phyloP scores from a whole-genome alignment of 2,888 invertebrate genomes.

The Nomada fabriciana region DNA sequence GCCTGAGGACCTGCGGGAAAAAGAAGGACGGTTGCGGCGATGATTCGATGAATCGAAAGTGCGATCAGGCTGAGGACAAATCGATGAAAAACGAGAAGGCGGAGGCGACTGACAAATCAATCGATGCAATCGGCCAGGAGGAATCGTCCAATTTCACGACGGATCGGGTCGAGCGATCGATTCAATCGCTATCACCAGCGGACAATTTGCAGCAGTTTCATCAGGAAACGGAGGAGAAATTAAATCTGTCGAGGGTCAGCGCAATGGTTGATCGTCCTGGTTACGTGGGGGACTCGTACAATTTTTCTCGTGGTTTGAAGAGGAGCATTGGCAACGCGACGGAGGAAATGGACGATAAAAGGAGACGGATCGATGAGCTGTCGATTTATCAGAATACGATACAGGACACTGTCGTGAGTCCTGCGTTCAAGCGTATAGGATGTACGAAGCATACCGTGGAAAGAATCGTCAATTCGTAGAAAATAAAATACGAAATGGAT shows the following conservation, averaged over 20 bases:
- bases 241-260: constrained; percentile 46
- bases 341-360: constrained; percentile 66
- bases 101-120: constrained; percentile 31
- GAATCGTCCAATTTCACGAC: constrained; percentile 36
- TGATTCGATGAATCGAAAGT: constrained; percentile 53
- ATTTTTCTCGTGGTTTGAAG: constrained; percentile 74
- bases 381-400: constrained; percentile 66
- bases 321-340: constrained; percentile 58
- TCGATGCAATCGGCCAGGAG: constrained; percentile 25
- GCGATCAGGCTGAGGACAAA: constrained; percentile 64
- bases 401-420: constrained; percentile 65
- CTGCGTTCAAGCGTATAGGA: constrained; percentile 72
- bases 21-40: constrained; percentile 75
- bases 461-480: constrained; percentile 82
- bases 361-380: constrained; percentile 66
- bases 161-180: constrained; percentile 56
- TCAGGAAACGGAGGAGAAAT: constrained; percentile 54
- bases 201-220: constrained; percentile 11
- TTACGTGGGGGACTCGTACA: constrained; percentile 61
- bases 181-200: neutral
- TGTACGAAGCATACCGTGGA: constrained; percentile 83
- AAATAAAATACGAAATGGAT: constrained; percentile 1
- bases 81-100: constrained; percentile 54
- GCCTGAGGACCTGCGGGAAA: constrained; percentile 85
- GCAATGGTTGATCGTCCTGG: constrained; percentile 29